phyloP scores from a whole-genome alignment of 2,888 invertebrate species.

The Metellina segmentata region DNA sequence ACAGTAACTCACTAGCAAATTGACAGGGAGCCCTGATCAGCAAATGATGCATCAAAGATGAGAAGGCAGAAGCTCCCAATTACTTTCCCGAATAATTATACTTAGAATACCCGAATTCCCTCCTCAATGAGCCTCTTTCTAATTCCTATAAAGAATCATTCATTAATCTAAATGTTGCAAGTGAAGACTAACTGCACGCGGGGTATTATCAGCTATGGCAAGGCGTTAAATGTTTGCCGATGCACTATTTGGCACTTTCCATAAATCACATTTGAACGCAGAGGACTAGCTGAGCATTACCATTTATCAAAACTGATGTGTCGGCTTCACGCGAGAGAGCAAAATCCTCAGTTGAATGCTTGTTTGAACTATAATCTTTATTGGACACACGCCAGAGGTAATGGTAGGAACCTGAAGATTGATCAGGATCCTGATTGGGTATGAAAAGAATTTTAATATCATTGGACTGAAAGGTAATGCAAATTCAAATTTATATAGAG shows the following conservation, averaged over 20 bases:
- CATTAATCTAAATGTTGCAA: constrained; percentile 43
- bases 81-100: constrained; percentile 16
- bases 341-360: constrained; percentile 36
- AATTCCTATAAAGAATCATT: constrained; percentile 51
- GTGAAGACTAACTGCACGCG: constrained; percentile 40
- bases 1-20: background rate
- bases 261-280: constrained; percentile 54
- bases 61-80: constrained; percentile 6
- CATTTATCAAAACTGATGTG: constrained; percentile 64
- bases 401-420: background rate
- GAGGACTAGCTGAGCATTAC: constrained; percentile 54
- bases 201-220: constrained; percentile 46
- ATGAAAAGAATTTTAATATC: background rate
- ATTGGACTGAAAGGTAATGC: constrained; percentile 19
- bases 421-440: too few relatives aligned
- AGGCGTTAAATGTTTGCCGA: constrained; percentile 62
- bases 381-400: constrained; percentile 44
- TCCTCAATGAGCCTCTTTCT: constrained; percentile 23
- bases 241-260: constrained; percentile 52
- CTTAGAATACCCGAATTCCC: constrained; percentile 7
- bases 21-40: background rate
- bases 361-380: constrained; percentile 58
- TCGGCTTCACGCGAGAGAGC: constrained; percentile 51
- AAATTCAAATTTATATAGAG: too few relatives aligned
- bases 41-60: background rate